Evolutionary conservation across 2,888 invertebrate genomes (phyloP), one percentile per base, ranked within the genome.

Genomic region (Tachystola acroxantha): DNA sequence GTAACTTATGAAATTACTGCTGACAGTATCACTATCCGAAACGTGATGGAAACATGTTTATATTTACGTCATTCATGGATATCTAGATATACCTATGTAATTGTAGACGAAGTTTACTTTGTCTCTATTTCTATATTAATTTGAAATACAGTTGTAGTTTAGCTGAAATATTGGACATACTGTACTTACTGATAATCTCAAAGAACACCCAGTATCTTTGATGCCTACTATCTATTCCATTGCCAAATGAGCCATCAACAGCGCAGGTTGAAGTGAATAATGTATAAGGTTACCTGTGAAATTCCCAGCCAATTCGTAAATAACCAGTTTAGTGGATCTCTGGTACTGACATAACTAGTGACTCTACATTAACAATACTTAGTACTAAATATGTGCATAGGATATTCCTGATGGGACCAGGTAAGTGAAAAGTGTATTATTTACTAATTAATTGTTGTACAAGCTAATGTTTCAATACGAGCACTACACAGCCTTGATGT

Each of bases 381-480:
- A 2, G 24, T n/a, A n/a, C n/a, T n/a, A n/a, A 68, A 60, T 48
- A 74, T 67, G 71, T 65, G 45, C 40, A 46, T 42, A 53, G 46
- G 38, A 43, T 36, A 37, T 36, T 46, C 48, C 59, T 66, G 59
- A 77, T 77, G 77, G 74, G 64, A 58, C 47, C 59, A 41, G 68
- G 73, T 73, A 28, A 59, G 71, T 60, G 25, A 24, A 22, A n/a
- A n/a, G 3, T n/a, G n/a, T 16, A 16, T 16, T 16, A n/a, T 16
- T 16, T 16, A 6, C 24, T 24, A 24, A n/a, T n/a, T 24, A 24
- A n/a, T 24, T 24, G 2, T n/a, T 24, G 9, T 24, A 24, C 24
- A 24, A n/a, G n/a, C n/a, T n/a, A n/a, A n/a, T n/a, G n/a, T n/a
- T n/a, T n/a, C n/a, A n/a, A n/a, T n/a, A n/a, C n/a, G n/a, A n/a